Evolutionary conservation across 2,888 invertebrate genomes (phyloP).

Genomic region (Tridacna gigas): DNA sequence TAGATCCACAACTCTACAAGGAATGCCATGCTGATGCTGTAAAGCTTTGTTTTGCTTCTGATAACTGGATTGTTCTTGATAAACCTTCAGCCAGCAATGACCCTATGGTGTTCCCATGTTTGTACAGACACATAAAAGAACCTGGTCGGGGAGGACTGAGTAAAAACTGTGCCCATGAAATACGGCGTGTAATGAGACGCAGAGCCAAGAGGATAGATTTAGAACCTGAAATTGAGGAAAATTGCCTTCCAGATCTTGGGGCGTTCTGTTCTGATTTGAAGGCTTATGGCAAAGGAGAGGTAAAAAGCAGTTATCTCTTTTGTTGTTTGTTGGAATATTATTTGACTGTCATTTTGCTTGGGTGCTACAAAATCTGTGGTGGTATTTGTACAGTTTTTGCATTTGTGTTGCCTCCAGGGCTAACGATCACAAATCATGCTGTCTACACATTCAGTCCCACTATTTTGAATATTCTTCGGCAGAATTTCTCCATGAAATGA

Average conservation of each 20-base stretch:
- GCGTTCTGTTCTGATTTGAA: conserved; percentile 90
- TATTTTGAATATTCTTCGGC: too few species aligned
- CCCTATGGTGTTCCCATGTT: conserved; percentile 94
- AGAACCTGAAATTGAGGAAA: conserved; percentile 96
- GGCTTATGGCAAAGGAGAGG: conserved; percentile 91
- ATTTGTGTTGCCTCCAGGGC: too few species aligned
- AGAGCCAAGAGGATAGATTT: conserved; percentile 96
- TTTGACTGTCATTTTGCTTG: too few species aligned
- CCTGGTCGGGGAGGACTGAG: conserved; percentile 4
- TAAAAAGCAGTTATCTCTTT: conserved; percentile 61
- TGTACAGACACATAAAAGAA: conserved; percentile 88
- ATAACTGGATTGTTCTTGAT: conserved; percentile 90
- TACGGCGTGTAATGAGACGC: conserved; percentile 96
- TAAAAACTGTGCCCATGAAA: conserved; percentile 88
- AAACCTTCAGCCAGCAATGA: conserved; percentile 91
- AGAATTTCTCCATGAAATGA: too few species aligned
- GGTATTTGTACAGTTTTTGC: too few species aligned
- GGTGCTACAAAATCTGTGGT: too few species aligned
- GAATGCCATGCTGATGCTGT: conserved; percentile 95
- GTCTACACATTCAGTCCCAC: too few species aligned
- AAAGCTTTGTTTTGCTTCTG: conserved; percentile 91
- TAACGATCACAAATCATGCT: too few species aligned
- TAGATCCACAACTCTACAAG: conserved; percentile 88
- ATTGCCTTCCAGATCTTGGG: conserved; percentile 94
- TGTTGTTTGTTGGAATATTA: too few species aligned